Base-by-base conservation (phyloP, 2,888 invertebrate genomes). In the Drosophila mimica region DNA sequence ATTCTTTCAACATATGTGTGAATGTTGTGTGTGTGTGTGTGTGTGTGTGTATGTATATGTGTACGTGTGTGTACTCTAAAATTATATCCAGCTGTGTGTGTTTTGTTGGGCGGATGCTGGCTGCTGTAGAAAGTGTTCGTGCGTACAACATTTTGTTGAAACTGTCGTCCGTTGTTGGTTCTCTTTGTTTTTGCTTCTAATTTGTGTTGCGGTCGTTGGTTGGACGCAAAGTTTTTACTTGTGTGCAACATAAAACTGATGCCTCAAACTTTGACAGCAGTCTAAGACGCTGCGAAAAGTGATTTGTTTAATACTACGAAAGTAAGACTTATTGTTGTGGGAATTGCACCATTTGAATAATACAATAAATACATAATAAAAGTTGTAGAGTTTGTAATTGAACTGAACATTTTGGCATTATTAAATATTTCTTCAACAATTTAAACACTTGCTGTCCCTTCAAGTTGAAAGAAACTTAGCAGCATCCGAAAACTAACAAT, bases 101-200 rank as follows among this genome's bases (percentile, higher is more conserved):
- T 43, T 33, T 31, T 33, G 31, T 38, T 59, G 28, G 53, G 53
- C 43, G 40, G 17, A 30, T 31, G 51, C 9, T 4, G n/a, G 28
- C 25, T 63, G 20, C 28, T 36, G 49, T 28, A 38, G n/a, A 49
- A 54, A 34, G 65, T 61, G 66, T 52, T 78, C 70, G 78, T 76
- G 76, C 72, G 64, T 46, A 49, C 70, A 64, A 70, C 68, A 76
- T 79, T 79, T 68, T 66, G 68, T 76, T 66, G 51, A 71, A 74
- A 73, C 66, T 74, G 67, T 67, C 48, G 59, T 70, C 46, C 17
- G 34, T 66, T 79, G 65, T 77, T 81, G 40, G 46, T 8, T 15
- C 15, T 25, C 28, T 15, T 46, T 70, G 36, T 54, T 54, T 25
- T 17, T 60, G 63, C 78, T 74, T 61, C 62, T 58, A 74, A 81